A percentile compares a stretch with the other conserved stretches of the same genome.
phyloP scores from a whole-genome alignment of 2,888 invertebrate species.

The Chalcosyrphus nemorum region DNA sequence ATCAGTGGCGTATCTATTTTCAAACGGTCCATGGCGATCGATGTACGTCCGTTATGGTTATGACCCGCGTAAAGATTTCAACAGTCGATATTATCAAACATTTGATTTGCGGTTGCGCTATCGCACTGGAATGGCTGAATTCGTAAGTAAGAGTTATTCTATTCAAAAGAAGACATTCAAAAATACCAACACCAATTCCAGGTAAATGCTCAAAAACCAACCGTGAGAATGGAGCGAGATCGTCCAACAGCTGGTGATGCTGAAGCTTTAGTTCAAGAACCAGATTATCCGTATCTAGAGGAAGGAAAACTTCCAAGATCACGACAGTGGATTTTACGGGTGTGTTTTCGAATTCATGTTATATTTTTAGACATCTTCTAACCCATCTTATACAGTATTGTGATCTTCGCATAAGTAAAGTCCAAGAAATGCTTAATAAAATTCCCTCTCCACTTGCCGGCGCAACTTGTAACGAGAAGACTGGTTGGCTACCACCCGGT shows the following conservation, averaged over 20 bases:
- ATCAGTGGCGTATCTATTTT: conserved; percentile 91
- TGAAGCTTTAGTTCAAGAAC: conserved; percentile 78
- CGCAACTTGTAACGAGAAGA: conserved; percentile 87
- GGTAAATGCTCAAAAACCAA: conserved; percentile 31
- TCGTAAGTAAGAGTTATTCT: conserved; percentile 73
- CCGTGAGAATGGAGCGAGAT: conserved; percentile 70
- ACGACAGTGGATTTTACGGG: conserved; percentile 95
- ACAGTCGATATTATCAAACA: conserved; percentile 92
- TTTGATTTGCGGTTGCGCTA: conserved; percentile 89
- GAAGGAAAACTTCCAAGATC: conserved; percentile 91
- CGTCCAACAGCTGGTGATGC: conserved; percentile 79
- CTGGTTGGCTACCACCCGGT: conserved; percentile 90
- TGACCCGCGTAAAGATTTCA: conserved; percentile 92
- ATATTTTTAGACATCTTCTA: neutral
- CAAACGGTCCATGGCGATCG: conserved; percentile 95
- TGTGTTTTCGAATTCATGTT: conserved; percentile 77
- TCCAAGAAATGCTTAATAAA: conserved; percentile 88
- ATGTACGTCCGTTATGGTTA: conserved; percentile 96
- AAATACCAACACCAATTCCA: neutral
- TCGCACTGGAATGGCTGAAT: conserved; percentile 79
- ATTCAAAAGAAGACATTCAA: neutral
- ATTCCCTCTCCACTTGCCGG: conserved; percentile 85
- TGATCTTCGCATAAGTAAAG: conserved; percentile 90
- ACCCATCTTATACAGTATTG: conserved; percentile 85
- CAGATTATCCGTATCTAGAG: conserved; percentile 83